These are phyloP conservation scores for Sprattus sprattus DNA, from an alignment of 2,113 vertebrate genomes.

Conservation along the genomic window DNA sequence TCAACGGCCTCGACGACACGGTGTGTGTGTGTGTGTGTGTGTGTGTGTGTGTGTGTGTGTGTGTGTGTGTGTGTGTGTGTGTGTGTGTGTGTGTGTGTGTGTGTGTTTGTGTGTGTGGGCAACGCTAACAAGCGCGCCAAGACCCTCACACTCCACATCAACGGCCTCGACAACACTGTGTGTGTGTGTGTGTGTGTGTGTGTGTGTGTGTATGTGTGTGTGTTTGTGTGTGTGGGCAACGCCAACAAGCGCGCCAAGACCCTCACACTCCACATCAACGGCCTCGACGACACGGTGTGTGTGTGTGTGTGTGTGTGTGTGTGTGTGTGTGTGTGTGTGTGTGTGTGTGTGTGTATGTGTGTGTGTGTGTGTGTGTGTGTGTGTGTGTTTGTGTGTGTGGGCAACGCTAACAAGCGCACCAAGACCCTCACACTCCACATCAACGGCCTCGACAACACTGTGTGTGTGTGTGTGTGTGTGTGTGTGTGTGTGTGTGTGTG, in stretches of 20 bases:
- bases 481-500: background rate
- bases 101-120: too few relatives aligned
- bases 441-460: too few relatives aligned
- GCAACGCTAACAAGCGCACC: constrained; percentile 79
- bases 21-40: constrained; percentile 66
- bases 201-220: background rate
- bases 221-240: background rate
- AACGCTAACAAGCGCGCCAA: constrained; percentile 91
- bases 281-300: too few relatives aligned
- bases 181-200: constrained; percentile 47
- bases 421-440: constrained; percentile 90
- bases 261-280: constrained; percentile 84
- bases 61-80: background rate
- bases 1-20: constrained; percentile 89
- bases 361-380: constrained; percentile 45
- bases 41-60: background rate
- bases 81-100: background rate
- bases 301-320: background rate
- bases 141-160: constrained; percentile 87
- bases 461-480: too few relatives aligned
- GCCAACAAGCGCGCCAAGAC: constrained; percentile 90
- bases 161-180: constrained; percentile 90
- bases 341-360: constrained; percentile 29
- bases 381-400: background rate
- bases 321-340: background rate